Percentiles rank a stretch among this genome's conserved stretches.
These are phyloP conservation scores for Trachops cirrhosus DNA, from an alignment of 2,797 vertebrate species.

Conservation along the genomic window DNA sequence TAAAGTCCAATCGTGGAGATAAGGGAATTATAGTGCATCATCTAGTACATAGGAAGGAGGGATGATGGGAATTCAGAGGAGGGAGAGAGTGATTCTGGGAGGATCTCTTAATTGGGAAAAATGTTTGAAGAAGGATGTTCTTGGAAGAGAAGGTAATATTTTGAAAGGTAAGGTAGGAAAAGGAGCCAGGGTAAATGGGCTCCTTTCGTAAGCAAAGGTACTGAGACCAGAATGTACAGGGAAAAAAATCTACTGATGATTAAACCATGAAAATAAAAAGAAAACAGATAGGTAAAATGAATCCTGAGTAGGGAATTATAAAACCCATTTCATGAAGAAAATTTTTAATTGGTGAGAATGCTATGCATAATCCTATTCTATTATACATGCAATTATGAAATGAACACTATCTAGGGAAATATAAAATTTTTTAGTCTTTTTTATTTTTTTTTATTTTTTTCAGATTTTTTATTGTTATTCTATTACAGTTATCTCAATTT, in stretches of 20 bases:
- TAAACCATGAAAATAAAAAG: not conserved
- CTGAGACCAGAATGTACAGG: not conserved
- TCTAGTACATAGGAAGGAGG: not conserved
- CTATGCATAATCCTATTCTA: not conserved
- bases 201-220: not conserved
- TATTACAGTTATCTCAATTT: too few species aligned
- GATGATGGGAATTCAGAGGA: not conserved
- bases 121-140: not conserved
- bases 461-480: too few species aligned
- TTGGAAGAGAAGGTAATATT: not conserved
- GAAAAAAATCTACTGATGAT: not conserved
- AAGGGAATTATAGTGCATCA: not conserved
- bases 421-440: not conserved
- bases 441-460: too few species aligned
- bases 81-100: not conserved
- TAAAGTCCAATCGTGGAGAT: not conserved
- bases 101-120: not conserved
- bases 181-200: not conserved
- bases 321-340: not conserved
- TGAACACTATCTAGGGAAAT: not conserved
- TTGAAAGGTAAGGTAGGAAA: not conserved
- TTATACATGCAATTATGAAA: not conserved
- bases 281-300: not conserved
- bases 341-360: not conserved
- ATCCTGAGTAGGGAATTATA: not conserved